Conservation (phyloP, 2,888 invertebrate species). For the Conchocele bisecta region DNA sequence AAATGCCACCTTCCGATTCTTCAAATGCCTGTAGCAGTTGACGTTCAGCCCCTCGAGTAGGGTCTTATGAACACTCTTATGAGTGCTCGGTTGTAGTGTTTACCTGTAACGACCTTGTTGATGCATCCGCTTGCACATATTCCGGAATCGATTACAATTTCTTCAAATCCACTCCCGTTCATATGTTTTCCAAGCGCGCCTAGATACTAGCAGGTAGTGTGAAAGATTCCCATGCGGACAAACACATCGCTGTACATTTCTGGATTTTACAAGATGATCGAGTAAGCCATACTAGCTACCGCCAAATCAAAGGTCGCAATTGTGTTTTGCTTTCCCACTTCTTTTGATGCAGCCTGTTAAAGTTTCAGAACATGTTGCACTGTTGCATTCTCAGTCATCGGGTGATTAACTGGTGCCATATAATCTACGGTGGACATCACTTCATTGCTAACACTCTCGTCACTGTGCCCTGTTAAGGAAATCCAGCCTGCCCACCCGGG, state of each 20-base stretch:
- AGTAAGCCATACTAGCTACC: conserved; percentile 37
- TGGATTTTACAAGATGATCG: conserved; percentile 30
- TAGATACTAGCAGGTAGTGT: conserved; percentile 11
- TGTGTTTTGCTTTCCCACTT: conserved; percentile 33
- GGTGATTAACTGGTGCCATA: conserved; percentile 27
- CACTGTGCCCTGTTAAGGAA: not conserved
- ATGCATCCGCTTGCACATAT: conserved; percentile 33
- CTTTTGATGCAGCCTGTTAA: conserved; percentile 21
- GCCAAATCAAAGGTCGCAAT: conserved; percentile 47
- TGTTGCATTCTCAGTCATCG: too few species aligned
- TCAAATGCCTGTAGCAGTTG: too few species aligned
- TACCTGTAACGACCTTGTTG: conserved; percentile 22
- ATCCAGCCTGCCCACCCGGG: conserved; percentile 30
- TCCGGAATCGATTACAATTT: conserved; percentile 17
- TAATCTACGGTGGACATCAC: conserved; percentile 23
- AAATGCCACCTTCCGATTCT: too few species aligned
- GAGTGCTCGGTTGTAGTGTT: conserved; percentile 40
- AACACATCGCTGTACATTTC: conserved; percentile 13
- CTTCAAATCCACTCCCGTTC: conserved; percentile 31
- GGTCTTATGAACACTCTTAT: too few species aligned
- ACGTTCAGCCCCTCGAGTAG: too few species aligned
- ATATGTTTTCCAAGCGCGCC: conserved; percentile 28
- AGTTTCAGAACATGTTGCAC: conserved; percentile 32
- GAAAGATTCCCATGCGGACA: conserved; percentile 21
- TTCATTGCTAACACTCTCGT: too few species aligned